Evolutionary conservation across 2,797 vertebrate genomes (phyloP).

Genomic region (Sarcophilus harrisii): DNA sequence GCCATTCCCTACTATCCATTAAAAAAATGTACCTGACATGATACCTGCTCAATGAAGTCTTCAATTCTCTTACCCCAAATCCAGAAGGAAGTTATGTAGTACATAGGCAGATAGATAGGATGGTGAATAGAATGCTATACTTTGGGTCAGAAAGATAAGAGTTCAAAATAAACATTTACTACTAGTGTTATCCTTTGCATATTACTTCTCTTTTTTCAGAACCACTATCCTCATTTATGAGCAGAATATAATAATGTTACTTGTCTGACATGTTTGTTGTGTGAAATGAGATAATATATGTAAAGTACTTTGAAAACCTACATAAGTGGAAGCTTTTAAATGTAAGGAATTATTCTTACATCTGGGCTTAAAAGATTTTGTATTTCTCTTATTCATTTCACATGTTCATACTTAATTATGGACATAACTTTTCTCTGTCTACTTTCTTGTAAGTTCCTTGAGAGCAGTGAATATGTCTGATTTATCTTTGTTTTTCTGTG

Average conservation of each 20-base stretch:
- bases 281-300: background rate
- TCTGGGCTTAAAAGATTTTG: background rate
- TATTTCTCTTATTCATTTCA: background rate
- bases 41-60: background rate
- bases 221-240: background rate
- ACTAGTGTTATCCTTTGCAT: background rate
- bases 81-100: background rate
- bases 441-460: background rate
- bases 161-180: background rate
- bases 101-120: background rate
- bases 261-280: background rate
- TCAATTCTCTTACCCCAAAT: background rate
- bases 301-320: background rate
- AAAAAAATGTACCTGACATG: background rate
- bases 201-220: background rate
- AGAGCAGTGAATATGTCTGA: background rate
- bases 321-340: background rate
- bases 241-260: background rate
- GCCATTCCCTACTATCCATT: background rate
- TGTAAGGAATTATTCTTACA: background rate
- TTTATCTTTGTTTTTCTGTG: background rate
- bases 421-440: background rate
- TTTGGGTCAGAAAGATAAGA: background rate
- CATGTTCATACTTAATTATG: background rate
- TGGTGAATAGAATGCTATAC: background rate